Percentiles rank a stretch among this genome's conserved stretches.
phyloP scores from a whole-genome alignment of 2,113 vertebrate species.

The Pica pica region DNA sequence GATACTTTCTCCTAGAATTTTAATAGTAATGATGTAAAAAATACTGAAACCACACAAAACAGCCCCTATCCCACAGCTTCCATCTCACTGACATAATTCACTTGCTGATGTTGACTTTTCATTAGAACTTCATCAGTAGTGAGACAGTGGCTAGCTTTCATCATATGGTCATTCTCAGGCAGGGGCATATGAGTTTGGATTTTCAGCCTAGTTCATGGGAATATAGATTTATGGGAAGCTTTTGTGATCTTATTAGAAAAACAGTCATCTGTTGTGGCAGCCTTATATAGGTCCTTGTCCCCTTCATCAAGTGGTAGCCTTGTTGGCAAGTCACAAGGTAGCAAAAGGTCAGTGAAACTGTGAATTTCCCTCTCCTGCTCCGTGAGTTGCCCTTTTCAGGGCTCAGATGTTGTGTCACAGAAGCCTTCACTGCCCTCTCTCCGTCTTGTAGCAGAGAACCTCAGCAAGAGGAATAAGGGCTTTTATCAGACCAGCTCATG shows the following conservation, averaged over 20 bases:
- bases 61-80: not conserved
- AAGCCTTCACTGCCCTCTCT: not conserved
- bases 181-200: not conserved
- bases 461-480: not conserved
- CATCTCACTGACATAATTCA: not conserved
- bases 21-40: not conserved
- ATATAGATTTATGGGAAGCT: not conserved
- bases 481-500: not conserved
- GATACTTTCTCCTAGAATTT: not conserved
- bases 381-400: not conserved
- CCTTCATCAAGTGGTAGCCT: not conserved
- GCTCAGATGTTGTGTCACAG: not conserved
- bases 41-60: not conserved
- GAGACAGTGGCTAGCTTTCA: not conserved
- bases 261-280: not conserved
- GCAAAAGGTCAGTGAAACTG: not conserved
- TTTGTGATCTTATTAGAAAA: not conserved
- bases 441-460: not conserved
- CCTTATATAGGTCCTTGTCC: not conserved
- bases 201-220: not conserved
- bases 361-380: not conserved
- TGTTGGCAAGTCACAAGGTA: not conserved
- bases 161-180: not conserved
- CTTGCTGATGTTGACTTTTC: not conserved
- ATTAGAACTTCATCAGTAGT: not conserved